phyloP scores from a whole-genome alignment of 2,113 vertebrate species.

The Scomber japonicus region DNA sequence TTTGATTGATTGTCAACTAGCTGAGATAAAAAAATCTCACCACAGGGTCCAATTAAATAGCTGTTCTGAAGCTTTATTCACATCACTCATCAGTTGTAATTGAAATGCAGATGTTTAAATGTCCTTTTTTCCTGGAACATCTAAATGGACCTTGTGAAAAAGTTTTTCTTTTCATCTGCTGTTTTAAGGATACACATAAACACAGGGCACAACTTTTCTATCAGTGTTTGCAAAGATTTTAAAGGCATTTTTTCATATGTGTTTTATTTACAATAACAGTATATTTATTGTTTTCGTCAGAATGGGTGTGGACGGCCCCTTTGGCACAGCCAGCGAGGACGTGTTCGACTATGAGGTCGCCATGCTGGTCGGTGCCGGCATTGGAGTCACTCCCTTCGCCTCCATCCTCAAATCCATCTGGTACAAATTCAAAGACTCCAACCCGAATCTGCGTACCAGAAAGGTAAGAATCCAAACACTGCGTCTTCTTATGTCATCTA shows the following conservation, averaged over 20 bases:
- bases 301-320: constrained; percentile 92
- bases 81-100: too few relatives aligned
- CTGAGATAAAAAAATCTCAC: too few relatives aligned
- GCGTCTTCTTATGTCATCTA: background rate
- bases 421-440: constrained; percentile 91
- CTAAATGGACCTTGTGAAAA: background rate
- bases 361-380: constrained; percentile 93
- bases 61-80: too few relatives aligned
- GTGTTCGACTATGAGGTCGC: constrained; percentile 94
- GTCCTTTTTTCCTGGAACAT: background rate
- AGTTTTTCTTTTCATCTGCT: background rate
- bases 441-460: constrained; percentile 89
- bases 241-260: too few relatives aligned
- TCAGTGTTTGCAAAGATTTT: too few relatives aligned
- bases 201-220: too few relatives aligned
- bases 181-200: too few relatives aligned
- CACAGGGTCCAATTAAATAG: too few relatives aligned
- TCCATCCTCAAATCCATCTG: constrained; percentile 95
- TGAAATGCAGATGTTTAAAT: background rate
- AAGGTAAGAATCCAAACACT: constrained; percentile 78
- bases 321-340: constrained; percentile 93
- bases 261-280: background rate
- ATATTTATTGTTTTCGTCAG: constrained; percentile 69
- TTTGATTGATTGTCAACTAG: too few relatives aligned
- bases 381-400: constrained; percentile 93